These are phyloP conservation scores for Tribolium freemani DNA, from an alignment of 2,888 invertebrate species.

Conservation along the genomic window DNA sequence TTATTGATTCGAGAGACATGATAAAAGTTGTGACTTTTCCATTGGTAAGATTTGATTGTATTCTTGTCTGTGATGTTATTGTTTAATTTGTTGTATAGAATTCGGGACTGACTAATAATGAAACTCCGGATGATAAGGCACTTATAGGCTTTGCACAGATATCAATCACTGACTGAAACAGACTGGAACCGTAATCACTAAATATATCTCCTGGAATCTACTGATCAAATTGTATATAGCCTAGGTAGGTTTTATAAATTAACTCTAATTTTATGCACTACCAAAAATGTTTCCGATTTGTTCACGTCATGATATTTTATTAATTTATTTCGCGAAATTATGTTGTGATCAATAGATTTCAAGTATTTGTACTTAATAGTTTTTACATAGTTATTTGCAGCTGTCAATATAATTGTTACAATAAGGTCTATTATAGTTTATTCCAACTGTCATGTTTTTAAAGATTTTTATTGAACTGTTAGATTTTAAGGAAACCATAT, in stretches of 20 bases:
- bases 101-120: slow-evolving; percentile 79
- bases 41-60: slow-evolving; percentile 72
- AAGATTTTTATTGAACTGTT: slow-evolving; percentile 37
- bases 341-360: slow-evolving; percentile 59
- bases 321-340: slow-evolving; percentile 30
- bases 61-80: not conserved
- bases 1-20: slow-evolving; percentile 81
- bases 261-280: slow-evolving; percentile 34
- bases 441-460: slow-evolving; percentile 29
- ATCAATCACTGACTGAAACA: slow-evolving; percentile 85
- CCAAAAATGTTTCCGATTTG: slow-evolving; percentile 24
- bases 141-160: slow-evolving; percentile 98
- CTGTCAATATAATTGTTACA: slow-evolving; percentile 27
- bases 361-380: slow-evolving; percentile 57
- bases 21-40: slow-evolving; percentile 89
- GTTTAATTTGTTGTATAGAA: slow-evolving; percentile 68
- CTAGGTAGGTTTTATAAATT: slow-evolving; percentile 54
- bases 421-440: slow-evolving; percentile 36
- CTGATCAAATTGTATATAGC: slow-evolving; percentile 59
- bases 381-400: slow-evolving; percentile 26
- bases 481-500: slow-evolving; percentile 41
- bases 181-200: slow-evolving; percentile 49
- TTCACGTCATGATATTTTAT: slow-evolving; percentile 21
- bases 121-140: slow-evolving; percentile 93
- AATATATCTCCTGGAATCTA: slow-evolving; percentile 59